phyloP scores from a whole-genome alignment of 2,113 vertebrate species.

The Ophthalmolycus amberensis region DNA sequence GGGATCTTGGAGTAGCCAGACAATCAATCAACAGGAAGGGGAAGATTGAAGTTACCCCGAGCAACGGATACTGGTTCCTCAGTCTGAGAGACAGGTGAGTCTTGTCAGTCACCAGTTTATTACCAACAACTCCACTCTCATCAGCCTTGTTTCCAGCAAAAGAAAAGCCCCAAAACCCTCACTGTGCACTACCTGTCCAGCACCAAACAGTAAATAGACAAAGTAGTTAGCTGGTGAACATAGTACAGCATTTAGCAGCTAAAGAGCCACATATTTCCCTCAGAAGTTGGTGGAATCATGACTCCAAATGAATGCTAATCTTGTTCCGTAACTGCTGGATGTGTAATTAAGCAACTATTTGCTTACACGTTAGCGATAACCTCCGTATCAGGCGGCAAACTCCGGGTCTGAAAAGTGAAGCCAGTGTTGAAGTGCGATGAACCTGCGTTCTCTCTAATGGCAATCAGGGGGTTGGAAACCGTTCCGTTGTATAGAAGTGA shows the following conservation, averaged over 20 bases:
- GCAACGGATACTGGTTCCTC: conserved; percentile 83
- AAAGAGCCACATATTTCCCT: neutral
- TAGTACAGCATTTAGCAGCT: neutral
- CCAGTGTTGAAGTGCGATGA: too few relatives aligned
- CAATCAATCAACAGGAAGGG: conserved; percentile 80
- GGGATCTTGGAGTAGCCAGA: conserved; percentile 81
- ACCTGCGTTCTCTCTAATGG: too few relatives aligned
- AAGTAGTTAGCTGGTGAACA: neutral
- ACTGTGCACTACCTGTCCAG: neutral
- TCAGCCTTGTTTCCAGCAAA: neutral
- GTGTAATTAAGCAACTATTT: neutral
- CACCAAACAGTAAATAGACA: neutral
- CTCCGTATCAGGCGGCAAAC: too few relatives aligned
- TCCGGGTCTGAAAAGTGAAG: too few relatives aligned
- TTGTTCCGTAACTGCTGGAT: neutral
- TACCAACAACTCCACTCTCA: neutral
- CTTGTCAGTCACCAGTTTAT: neutral
- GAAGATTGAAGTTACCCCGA: conserved; percentile 77
- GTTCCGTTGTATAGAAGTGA: too few relatives aligned
- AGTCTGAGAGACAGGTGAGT: conserved; percentile 81
- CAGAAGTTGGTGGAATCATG: neutral
- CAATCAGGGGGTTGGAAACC: too few relatives aligned
- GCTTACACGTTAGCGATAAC: too few relatives aligned
- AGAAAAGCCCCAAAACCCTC: neutral
- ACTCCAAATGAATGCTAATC: neutral